Base-by-base conservation (phyloP, 2,113 vertebrate species). In the Clarias batrachus region DNA sequence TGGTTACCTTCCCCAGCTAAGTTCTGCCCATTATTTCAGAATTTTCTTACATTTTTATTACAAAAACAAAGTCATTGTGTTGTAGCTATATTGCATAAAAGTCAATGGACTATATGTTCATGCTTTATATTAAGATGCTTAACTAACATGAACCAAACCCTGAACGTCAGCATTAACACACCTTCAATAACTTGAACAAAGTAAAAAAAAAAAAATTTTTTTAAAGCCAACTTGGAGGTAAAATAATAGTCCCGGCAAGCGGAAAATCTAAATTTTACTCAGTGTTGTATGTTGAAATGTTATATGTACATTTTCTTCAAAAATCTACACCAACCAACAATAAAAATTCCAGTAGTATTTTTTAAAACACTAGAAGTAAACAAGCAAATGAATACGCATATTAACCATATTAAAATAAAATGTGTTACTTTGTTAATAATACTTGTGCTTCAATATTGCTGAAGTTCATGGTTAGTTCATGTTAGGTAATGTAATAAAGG, bases 41-140 rank as follows among this genome's bases (percentile, higher is more conserved):
- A 27, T 74, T 77, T 41, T 84, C 65, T 62, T 78, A 68, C 33
- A 59, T 66, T 77, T 30, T 27, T 7, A 54, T 87, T 80, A 85
- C 66, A 71, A 52, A 84, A 84, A 12, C 74, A 57, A 59, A 60
- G 13, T 33, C 57, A 57, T 8, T 54, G 54, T 63, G 14, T 21
- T 41, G 62, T 3, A 83, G 59, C 59, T 59, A 59, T 10, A 83
- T 23, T 71, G 66, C 48, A 79, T 19, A 71, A 78, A 81, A 71
- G 52, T 25, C 33, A 60, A 14, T 77, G 33, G 30, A 73, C 73
- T 80, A 71, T 62, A 11, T 11, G 17, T 11, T 33, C 1, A 23
- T 6, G 11, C 78, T 81, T 81, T 16, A 37, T 25, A 41, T 81
- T 14, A 25, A 62, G 30, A 37, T 3, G 23, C 27, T 80, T 60